Base-by-base conservation (phyloP, 2,797 vertebrate species). In the Decapterus maruadsi region DNA sequence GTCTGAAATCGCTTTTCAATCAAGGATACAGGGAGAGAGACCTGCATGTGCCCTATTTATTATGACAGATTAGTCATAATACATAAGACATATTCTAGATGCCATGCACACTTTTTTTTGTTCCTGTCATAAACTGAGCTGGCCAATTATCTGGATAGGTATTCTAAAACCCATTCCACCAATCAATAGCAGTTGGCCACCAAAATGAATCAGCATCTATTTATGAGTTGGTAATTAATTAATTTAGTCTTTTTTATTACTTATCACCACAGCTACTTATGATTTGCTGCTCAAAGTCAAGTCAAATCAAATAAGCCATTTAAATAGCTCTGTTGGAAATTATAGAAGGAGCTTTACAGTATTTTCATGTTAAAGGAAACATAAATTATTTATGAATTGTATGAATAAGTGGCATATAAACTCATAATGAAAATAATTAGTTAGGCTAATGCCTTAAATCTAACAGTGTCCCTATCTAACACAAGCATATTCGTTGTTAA, bases 1-100 rank as follows among this genome's bases (percentile, higher is more conserved):
- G 64, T 55, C 43, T 36, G 4, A 22, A 61, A 34, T 75, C 22
- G 54, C 42, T 61, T 2, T 59, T 68, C 55, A 14, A 81, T 17
- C 34, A n/a, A 26, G 46, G 58, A 80, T 55, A 43, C 58, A 43
- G 38, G n/a, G 46, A 36, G 8, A 36, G 8, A 68, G 51, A 68
- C 63, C 57, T 79, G 31, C 29, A 53, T 51, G 16, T 48, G 16
- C 16, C 11, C 17, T 46, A 40, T 54, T 43, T 0, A 42, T 43
- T 0, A 36, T 50, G 11, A 10, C 7, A 38, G 6, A 56, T 72
- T 43, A 12, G 12, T 72, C n/a, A n/a, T n/a, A n/a, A n/a, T n/a
- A n/a, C n/a, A n/a, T n/a, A n/a, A 17, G 8, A 36, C n/a, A 9
- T n/a, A 38, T 19, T 42, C 3, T 9, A 7, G 0, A 36, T 36